Evolutionary conservation across 2,113 vertebrate species (phyloP), one percentile per base, ranked within the genome.

Genomic region (Chaenogobius annularis): DNA sequence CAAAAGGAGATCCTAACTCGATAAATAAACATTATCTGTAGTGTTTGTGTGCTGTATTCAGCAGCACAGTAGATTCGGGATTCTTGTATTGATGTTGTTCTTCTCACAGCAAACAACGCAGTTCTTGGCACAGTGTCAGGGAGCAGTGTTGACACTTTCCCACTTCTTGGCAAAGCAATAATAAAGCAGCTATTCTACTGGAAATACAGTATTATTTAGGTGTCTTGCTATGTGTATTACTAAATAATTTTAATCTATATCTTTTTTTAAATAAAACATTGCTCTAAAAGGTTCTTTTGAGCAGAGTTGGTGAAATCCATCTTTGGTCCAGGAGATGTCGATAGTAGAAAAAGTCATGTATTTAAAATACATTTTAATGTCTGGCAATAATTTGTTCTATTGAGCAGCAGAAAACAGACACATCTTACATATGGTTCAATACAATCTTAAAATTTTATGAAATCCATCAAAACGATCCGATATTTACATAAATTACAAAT

Each of bases 141-240:
- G 17, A 63, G 35, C 61, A 20, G 31, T n/a, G 35, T 40, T 63
- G 61, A 63, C 35, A 43, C 61, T n/a, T 63, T 63, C 35, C 17
- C 61, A 63, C 61, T n/a, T 35, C 26, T 61, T 61, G 58, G 58
- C 58, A 61, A 61, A 35, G 58, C 26, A 61, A 35, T 61, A 61
- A 35, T 61, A 40, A 15, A 0, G 17, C 17, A 43, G 40, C 31
- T 37, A 63, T 63, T 20, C 61, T 12, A n/a, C 35, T 40, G 19
- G 17, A 20, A 63, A 63, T 11, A 26, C 23, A 59, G 26, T n/a
- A n/a, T n/a, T 14, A 31, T 26, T 13, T 35, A 31, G 8, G 35
- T 40, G 17, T 63, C 61, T 43, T 12, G 17, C 20, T 61, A 35
- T 20, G 6, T 61, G 14, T 61, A 35, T 17, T 35, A 31, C 20